A percentile compares a stretch with the other conserved stretches of the same genome.
phyloP scores from a whole-genome alignment of 2,113 vertebrate genomes.

The Tragulus kanchil region DNA sequence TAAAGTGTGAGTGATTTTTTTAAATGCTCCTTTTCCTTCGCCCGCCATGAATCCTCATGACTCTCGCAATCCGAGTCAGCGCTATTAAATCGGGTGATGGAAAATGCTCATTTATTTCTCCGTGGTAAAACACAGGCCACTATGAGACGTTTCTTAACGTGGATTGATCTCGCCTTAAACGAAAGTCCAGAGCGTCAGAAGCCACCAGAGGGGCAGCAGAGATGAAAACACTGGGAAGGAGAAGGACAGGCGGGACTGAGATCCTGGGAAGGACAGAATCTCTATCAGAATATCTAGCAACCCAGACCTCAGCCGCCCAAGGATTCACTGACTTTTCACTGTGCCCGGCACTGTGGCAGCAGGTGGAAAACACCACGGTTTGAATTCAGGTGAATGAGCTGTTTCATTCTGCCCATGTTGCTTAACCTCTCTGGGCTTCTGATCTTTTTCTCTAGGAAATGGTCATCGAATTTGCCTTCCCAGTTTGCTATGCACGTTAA shows the following conservation, averaged over 20 bases:
- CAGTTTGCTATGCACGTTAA: not conserved
- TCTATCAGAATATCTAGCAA: too few relatives aligned
- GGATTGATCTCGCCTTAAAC: conserved; percentile 82
- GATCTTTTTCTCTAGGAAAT: not conserved
- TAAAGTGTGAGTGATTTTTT: conserved; percentile 80
- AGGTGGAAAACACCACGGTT: accelerated
- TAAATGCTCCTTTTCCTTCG: conserved; percentile 81
- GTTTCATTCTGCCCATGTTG: not conserved
- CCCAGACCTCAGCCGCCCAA: not conserved
- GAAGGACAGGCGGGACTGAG: not conserved
- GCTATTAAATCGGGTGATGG: conserved; percentile 79
- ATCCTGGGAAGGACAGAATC: accelerated
- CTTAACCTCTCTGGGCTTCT: conserved; percentile 19
- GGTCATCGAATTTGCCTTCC: not conserved
- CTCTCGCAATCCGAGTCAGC: conserved; percentile 80
- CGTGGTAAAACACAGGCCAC: conserved; percentile 83
- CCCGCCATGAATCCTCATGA: conserved; percentile 84
- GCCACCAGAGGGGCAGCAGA: not conserved
- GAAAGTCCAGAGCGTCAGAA: conserved; percentile 41
- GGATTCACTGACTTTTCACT: not conserved
- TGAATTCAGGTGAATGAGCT: not conserved
- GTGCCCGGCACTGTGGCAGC: accelerated
- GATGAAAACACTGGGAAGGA: not conserved
- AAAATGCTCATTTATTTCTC: conserved; percentile 85
- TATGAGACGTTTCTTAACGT: conserved; percentile 83